These are phyloP conservation scores for Tursiops truncatus DNA, from an alignment of 2,113 vertebrate genomes.

Conservation along the genomic window DNA sequence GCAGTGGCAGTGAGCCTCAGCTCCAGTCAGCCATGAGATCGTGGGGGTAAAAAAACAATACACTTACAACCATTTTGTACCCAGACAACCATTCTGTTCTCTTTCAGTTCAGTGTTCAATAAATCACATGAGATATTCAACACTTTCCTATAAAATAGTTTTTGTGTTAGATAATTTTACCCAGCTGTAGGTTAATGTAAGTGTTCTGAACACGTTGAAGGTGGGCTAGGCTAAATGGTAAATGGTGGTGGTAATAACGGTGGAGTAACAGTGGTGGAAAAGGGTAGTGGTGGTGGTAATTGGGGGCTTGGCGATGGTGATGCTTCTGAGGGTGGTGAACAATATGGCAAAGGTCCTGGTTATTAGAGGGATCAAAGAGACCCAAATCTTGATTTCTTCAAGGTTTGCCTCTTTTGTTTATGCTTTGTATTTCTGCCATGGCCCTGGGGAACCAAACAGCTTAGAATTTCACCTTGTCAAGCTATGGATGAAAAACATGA, in stretches of 20 bases:
- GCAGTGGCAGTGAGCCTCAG: not conserved
- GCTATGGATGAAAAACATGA: constrained; percentile 3
- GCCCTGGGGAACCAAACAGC: not conserved
- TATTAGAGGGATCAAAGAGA: not conserved
- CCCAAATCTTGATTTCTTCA: not conserved
- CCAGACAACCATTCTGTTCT: not conserved
- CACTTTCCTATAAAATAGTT: not conserved
- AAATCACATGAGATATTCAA: not conserved
- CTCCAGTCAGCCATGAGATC: not conserved
- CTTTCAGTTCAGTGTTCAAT: not conserved
- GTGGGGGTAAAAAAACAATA: not conserved
- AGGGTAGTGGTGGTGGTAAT: not conserved
- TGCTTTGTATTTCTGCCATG: constrained; percentile 8
- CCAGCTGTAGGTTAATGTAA: not conserved
- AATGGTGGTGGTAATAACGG: too few relatives aligned
- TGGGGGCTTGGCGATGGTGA: too few relatives aligned
- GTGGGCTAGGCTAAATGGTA: not conserved
- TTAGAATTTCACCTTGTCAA: constrained; percentile 36
- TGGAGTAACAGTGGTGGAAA: not conserved
- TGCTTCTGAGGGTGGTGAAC: not conserved
- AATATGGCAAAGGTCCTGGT: not conserved
- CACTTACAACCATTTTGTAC: not conserved
- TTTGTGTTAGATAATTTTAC: not conserved
- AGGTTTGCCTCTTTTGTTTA: not conserved
- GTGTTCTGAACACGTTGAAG: not conserved